Evolutionary conservation across 2,113 vertebrate genomes (phyloP).

Genomic region (Pseudorasbora parva): DNA sequence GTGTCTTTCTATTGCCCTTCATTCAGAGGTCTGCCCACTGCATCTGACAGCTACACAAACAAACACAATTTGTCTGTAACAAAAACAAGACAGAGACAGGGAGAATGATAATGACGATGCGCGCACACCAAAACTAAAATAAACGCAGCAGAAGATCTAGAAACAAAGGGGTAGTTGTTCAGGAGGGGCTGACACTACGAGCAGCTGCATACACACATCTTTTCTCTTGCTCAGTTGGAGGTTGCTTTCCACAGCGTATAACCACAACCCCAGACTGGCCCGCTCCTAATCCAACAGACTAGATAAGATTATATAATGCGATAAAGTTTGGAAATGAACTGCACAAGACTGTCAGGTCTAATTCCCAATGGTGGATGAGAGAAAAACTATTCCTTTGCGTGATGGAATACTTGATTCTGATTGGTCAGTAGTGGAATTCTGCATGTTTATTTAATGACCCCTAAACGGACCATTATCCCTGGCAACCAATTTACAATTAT

Average conservation of each 20-base stretch:
- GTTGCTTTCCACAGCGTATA: slow-evolving; percentile 63
- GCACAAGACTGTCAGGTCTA: slow-evolving; percentile 39
- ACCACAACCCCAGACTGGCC: slow-evolving; percentile 54
- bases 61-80: slow-evolving; percentile 19
- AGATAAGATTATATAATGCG: slow-evolving; percentile 63
- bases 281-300: slow-evolving; percentile 49
- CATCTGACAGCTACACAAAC: slow-evolving; percentile 37
- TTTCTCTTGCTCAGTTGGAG: slow-evolving; percentile 64
- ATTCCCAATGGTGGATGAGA: not conserved
- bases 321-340: slow-evolving; percentile 63
- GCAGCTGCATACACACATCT: slow-evolving; percentile 58
- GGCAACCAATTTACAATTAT: not conserved
- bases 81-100: not conserved
- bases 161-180: slow-evolving; percentile 63
- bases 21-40: slow-evolving; percentile 1
- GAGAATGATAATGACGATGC: slow-evolving; percentile 19
- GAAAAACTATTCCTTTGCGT: not conserved
- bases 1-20: slow-evolving; percentile 4
- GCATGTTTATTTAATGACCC: not conserved
- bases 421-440: not conserved
- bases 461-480: not conserved
- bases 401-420: not conserved
- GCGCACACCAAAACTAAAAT: slow-evolving; percentile 52
- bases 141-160: slow-evolving; percentile 60
- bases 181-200: slow-evolving; percentile 60